Base-by-base conservation (phyloP, 2,797 vertebrate genomes). In the Myotis daubentonii region DNA sequence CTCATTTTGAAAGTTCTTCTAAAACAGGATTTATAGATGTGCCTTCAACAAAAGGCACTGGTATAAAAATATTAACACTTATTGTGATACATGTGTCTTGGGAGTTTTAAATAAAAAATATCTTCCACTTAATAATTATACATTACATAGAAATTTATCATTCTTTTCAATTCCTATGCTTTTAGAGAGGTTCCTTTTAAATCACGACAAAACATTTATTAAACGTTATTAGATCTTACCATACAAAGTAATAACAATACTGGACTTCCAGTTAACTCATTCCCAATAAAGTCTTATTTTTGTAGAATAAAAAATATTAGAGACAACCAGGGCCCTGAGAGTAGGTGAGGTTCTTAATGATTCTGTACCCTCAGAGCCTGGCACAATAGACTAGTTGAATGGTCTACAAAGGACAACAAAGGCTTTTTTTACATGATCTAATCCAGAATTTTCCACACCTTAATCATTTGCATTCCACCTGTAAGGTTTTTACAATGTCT, bases 1-100 rank as follows among this genome's bases (percentile, higher is more conserved):
- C 30, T 95, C 36, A 78, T 90, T 89, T 53, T 78, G 23, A 55
- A 78, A 94, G 20, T 87, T 84, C 41, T 71, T 92, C 28, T 91
- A 41, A 84, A 95, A 33, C 22, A 97, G 65, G 36, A 85, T 66
- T 94, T 90, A 10, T 30, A 85, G 5, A 38, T 94, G 44, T 66
- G 7, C 33, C 38, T 90, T 84, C 20, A 68, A 65, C 53, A 76
- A 89, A 87, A 22, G 20, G 44, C 8, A 8, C 41, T 83, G 47
- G 36, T 44, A 28, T 6, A 30, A 33, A 71, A 51, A 81, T 78
- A 44, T 65, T 19, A 86, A 93, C 47, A 28, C 6, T n/a, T 68
- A 70, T 2, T 68, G 11, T 53, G 60, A 71, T 66, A 2, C 41
- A 22, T 75, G 8, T 44, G 4, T 87, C 87, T 93, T 66, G 13